These are phyloP conservation scores for Pinna nobilis DNA, from an alignment of 1,140 invertebrate genomes.

Conservation along the genomic window DNA sequence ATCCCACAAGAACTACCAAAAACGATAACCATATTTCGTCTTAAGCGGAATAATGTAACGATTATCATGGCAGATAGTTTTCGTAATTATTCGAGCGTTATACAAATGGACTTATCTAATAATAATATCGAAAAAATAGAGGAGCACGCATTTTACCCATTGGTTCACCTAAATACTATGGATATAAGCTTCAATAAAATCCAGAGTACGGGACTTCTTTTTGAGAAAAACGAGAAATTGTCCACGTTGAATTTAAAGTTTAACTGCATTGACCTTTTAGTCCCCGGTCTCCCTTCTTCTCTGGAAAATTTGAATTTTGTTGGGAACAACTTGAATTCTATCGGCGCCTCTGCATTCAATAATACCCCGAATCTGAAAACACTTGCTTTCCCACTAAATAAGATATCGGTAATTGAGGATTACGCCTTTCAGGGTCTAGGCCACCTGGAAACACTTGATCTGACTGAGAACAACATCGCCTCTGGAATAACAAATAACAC, in stretches of 20 bases:
- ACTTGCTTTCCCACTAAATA: slow-evolving; percentile 40
- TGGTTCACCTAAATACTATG: slow-evolving; percentile 24
- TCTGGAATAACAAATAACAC: slow-evolving; percentile 47
- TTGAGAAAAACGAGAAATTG: slow-evolving; percentile 39
- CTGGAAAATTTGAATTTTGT: slow-evolving; percentile 43
- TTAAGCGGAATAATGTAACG: slow-evolving; percentile 26
- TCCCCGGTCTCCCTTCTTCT: slow-evolving; percentile 10
- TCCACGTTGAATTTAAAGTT: slow-evolving; percentile 19
- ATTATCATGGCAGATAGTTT: slow-evolving; percentile 31
- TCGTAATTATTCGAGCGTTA: slow-evolving; percentile 12
- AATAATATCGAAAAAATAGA: slow-evolving; percentile 35
- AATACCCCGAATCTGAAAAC: slow-evolving; percentile 32
- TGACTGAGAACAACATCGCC: slow-evolving; percentile 40
- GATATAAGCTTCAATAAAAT: slow-evolving; percentile 44
- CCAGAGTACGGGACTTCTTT: slow-evolving; percentile 28
- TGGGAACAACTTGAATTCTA: slow-evolving; percentile 40
- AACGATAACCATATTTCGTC: slow-evolving; percentile 24
- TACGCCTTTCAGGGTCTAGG: slow-evolving; percentile 45
- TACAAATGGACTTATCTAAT: slow-evolving; percentile 29
- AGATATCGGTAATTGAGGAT: slow-evolving; percentile 45
- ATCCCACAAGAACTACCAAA: slow-evolving; percentile 39
- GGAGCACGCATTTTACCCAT: slow-evolving; percentile 25
- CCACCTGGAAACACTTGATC: slow-evolving; percentile 39
- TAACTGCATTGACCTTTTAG: slow-evolving; percentile 26
- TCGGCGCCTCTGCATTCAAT: slow-evolving; percentile 38